Conservation (phyloP, 2,113 vertebrate species). For the Takifugu bimaculatus region DNA sequence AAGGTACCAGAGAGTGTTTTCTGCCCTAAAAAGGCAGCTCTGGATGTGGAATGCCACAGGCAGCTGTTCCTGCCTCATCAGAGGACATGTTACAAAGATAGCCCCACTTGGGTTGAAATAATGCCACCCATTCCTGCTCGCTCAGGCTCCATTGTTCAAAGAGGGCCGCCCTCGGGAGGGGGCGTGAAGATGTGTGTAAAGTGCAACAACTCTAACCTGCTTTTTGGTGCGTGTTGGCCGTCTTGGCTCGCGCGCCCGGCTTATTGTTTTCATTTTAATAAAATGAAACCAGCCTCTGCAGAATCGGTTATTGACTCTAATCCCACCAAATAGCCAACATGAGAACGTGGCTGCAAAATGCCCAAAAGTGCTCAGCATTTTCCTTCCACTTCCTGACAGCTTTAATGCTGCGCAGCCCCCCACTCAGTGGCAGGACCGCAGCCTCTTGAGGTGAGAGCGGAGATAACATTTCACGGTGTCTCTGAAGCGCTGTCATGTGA, state of each 20-base stretch:
- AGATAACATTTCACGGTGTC: slow-evolving; percentile 79
- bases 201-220: slow-evolving; percentile 7
- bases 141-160: slow-evolving; percentile 65
- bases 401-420: slow-evolving; percentile 67
- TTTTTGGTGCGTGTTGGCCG: slow-evolving; percentile 6
- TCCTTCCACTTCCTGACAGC: slow-evolving; percentile 72
- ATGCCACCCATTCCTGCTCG: slow-evolving; percentile 73
- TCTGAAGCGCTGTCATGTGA: slow-evolving; percentile 74
- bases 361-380: slow-evolving; percentile 43
- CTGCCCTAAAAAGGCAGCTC: slow-evolving; percentile 79
- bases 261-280: slow-evolving; percentile 8
- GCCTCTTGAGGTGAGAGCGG: slow-evolving; percentile 72
- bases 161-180: slow-evolving; percentile 26
- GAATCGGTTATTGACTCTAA: slow-evolving; percentile 18
- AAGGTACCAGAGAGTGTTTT: slow-evolving; percentile 70
- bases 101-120: slow-evolving; percentile 73
- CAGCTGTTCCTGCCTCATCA: slow-evolving; percentile 74
- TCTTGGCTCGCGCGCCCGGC: not conserved
- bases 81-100: slow-evolving; percentile 76
- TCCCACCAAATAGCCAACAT: slow-evolving; percentile 17
- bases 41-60: slow-evolving; percentile 70
- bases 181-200: slow-evolving; percentile 29
- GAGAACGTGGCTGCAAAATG: slow-evolving; percentile 42
- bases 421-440: slow-evolving; percentile 63
- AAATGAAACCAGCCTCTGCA: slow-evolving; percentile 14